phyloP scores from a whole-genome alignment of 2,888 invertebrate species.

The Gandaritis pyraliata region DNA sequence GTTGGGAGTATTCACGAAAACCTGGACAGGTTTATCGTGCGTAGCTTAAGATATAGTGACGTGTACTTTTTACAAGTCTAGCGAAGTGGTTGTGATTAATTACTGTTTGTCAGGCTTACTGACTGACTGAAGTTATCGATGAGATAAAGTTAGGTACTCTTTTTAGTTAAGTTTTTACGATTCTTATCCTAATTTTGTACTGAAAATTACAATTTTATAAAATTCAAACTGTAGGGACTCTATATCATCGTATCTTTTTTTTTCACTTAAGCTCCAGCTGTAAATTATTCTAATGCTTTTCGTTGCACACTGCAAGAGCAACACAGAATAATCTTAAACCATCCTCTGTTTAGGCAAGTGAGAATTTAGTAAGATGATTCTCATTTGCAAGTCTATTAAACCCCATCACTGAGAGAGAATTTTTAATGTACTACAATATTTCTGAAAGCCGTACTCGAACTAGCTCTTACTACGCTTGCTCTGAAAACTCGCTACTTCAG shows the following conservation, averaged over 20 bases:
- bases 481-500: conserved; percentile 66
- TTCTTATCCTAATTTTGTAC: not conserved
- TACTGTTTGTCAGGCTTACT: conserved; percentile 21
- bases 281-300: not conserved
- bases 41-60: conserved; percentile 24
- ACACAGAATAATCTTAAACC: not conserved
- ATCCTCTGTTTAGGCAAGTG: conserved; percentile 25
- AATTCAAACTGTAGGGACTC: too few species aligned
- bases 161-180: conserved; percentile 1
- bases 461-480: conserved; percentile 44
- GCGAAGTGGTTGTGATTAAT: conserved; percentile 30
- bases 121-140: conserved; percentile 17
- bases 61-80: conserved; percentile 40
- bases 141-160: conserved; percentile 4
- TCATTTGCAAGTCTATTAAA: conserved; percentile 47
- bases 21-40: conserved; percentile 15
- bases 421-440: conserved; percentile 62
- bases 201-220: too few species aligned
- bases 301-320: not conserved
- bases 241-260: too few species aligned
- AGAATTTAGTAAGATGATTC: conserved; percentile 39
- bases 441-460: conserved; percentile 45
- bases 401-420: conserved; percentile 48
- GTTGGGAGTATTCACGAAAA: conserved; percentile 43
- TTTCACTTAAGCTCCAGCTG: not conserved